Percentiles rank a stretch among this genome's conserved stretches.
Conservation (phyloP, 2,888 invertebrate genomes). For the Barypeithes pellucidus region DNA sequence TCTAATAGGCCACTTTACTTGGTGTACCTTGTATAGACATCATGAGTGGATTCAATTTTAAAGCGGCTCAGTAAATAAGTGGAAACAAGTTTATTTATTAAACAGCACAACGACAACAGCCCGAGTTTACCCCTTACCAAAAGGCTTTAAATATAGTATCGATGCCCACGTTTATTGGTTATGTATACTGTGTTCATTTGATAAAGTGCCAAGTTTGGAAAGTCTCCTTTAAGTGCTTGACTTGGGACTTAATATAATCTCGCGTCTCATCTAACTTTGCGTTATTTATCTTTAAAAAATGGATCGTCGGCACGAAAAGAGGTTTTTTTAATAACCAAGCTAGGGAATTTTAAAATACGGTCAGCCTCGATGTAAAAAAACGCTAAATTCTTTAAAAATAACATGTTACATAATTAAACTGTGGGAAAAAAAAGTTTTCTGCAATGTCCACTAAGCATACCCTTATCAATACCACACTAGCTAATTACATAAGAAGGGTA, state of each 20-base stretch:
- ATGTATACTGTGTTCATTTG: slow-evolving; percentile 4
- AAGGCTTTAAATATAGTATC: not conserved
- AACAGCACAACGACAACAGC: not conserved
- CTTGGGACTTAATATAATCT: not conserved
- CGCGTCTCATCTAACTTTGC: not conserved
- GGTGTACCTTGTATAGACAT: no score
- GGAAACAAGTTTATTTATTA: no score
- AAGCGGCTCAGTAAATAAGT: no score
- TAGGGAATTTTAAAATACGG: no score
- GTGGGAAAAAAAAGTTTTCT: slow-evolving; percentile 1
- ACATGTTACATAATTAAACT: slow-evolving; percentile 19
- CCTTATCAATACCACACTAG: slow-evolving; percentile 31
- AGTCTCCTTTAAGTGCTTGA: not conserved
- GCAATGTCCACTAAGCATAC: slow-evolving; percentile 10
- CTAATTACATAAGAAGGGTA: slow-evolving; percentile 39
- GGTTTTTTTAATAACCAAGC: no score
- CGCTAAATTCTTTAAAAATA: no score
- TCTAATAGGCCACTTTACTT: no score
- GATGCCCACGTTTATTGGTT: not conserved
- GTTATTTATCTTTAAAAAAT: not conserved
- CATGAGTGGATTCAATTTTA: no score
- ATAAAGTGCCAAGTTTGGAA: slow-evolving; percentile 7
- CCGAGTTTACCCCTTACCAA: not conserved
- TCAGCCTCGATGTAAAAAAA: no score
- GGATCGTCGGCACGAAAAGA: not conserved